Conservation (phyloP, 2,113 vertebrate species). For the Tetrax tetrax region DNA sequence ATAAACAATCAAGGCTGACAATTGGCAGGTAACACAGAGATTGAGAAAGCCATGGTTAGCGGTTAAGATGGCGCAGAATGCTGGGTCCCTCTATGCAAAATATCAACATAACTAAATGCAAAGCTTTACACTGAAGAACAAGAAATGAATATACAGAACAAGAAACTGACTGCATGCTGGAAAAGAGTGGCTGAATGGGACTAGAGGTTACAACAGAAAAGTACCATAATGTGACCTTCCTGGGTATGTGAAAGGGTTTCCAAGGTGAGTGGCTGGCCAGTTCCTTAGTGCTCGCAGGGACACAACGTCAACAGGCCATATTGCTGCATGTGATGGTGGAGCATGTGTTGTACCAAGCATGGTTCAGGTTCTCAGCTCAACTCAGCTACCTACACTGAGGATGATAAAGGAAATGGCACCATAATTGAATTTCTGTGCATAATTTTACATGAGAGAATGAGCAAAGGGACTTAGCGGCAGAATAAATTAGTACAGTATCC, state of each 20-base stretch:
- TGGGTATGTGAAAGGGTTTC: neutral
- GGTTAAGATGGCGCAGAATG: neutral
- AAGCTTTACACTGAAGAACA: neutral
- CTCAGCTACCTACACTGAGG: neutral
- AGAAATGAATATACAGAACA: neutral
- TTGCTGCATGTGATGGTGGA: accelerated
- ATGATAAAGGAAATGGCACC: neutral
- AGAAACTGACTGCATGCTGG: neutral
- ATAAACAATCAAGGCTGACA: neutral
- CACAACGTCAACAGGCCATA: neutral
- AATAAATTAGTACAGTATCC: neutral
- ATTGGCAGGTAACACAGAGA: neutral
- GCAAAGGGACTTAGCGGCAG: neutral
- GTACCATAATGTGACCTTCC: neutral
- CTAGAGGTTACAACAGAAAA: neutral
- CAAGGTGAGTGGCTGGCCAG: neutral
- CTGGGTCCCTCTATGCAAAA: neutral
- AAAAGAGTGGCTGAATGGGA: neutral
- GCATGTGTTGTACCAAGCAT: neutral
- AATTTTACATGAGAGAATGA: neutral
- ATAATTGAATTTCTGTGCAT: neutral
- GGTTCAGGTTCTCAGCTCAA: neutral
- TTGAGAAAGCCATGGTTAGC: neutral
- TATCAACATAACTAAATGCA: neutral
- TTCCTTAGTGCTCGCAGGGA: neutral